Evolutionary conservation across 2,888 invertebrate species (phyloP).

Genomic region (Eristalinus sepulchralis): DNA sequence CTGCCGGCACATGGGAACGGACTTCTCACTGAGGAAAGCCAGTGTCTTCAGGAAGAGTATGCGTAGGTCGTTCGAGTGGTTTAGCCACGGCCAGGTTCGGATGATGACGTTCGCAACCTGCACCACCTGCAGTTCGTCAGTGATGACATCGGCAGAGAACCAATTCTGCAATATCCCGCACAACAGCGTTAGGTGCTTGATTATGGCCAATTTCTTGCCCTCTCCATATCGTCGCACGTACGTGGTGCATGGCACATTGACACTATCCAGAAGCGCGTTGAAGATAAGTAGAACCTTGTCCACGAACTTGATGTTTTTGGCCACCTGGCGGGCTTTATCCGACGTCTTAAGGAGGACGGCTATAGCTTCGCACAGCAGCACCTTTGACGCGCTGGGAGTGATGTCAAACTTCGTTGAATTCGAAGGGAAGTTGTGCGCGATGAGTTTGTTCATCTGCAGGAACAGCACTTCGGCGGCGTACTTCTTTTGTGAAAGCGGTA

Average conservation of each 20-base stretch:
- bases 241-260: constrained; percentile 74
- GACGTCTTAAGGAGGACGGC: constrained; percentile 77
- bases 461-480: constrained; percentile 71
- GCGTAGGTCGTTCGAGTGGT: constrained; percentile 76
- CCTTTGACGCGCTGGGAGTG: constrained; percentile 71
- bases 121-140: constrained; percentile 73
- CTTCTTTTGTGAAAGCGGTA: constrained; percentile 1
- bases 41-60: constrained; percentile 74
- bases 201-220: constrained; percentile 75
- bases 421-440: constrained; percentile 73
- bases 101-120: constrained; percentile 74
- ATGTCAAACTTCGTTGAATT: constrained; percentile 73
- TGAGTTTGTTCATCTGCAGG: constrained; percentile 73
- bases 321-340: constrained; percentile 72
- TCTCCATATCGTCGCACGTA: constrained; percentile 78
- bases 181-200: constrained; percentile 75
- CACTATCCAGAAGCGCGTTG: constrained; percentile 75
- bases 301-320: constrained; percentile 74
- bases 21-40: constrained; percentile 77
- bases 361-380: constrained; percentile 76
- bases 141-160: constrained; percentile 76
- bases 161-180: constrained; percentile 77
- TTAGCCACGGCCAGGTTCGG: constrained; percentile 79
- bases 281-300: constrained; percentile 74
- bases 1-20: constrained; percentile 77